Base-by-base conservation (phyloP, 2,888 invertebrate species). In the Hyalella azteca region DNA sequence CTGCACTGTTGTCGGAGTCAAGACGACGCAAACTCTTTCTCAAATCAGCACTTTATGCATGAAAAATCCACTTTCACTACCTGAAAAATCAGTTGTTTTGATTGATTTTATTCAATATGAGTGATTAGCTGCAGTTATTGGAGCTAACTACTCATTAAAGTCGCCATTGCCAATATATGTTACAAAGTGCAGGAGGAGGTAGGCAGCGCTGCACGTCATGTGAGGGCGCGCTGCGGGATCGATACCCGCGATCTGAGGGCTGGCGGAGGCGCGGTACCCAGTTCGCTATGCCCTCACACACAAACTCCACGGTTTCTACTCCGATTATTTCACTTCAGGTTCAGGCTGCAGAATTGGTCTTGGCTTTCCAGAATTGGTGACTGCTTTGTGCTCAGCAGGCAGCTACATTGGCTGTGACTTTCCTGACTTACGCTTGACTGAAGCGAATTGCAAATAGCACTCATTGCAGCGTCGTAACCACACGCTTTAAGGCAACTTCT, bases 251-350 rank as follows among this genome's bases (percentile, higher is more conserved):
- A 29, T 5, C 54, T 49, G 49, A 15, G 39, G 15, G 66, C 15
- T 66, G 66, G 66, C 66, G 66, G 66, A 66, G 36, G 66, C 29
- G 13, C 66, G 66, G 22, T 36, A 19, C 19, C 36, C 36, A n/a
- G 19, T 15, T 36, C 32, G 36, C 66, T 11, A n/a, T n/a, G n/a
- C n/a, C n/a, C 4, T 22, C 66, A 22, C 19, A 1, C n/a, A 32
- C 29, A 66, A 66, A 66, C 66, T 66, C 66, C 36, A 36, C 66
- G 66, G 66, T 66, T 66, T 66, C 32, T 66, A 66, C 66, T 66
- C 66, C 66, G 66, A 66, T 36, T 32, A 66, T 66, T 66, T 66
- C 66, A n/a, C 36, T 36, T 13, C 66, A 19, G 36, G 66, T 36
- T 29, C 29, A 36, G 13, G 36, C 36, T 9, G 19, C 66, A 36